Conservation (phyloP, 1,140 invertebrate species). For the Pissodes strobi region DNA sequence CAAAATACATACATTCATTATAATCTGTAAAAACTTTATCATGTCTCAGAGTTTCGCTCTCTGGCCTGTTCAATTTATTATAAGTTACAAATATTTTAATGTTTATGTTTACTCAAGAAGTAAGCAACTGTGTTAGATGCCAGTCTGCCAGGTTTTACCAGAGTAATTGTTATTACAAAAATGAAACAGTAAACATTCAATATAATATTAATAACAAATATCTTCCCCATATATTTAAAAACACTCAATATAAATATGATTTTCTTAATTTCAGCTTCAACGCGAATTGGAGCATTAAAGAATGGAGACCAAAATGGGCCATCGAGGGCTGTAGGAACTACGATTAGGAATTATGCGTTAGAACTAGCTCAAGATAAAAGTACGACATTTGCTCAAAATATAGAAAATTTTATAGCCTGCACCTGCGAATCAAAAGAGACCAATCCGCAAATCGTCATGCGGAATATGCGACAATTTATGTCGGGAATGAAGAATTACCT, state of each 20-base stretch:
- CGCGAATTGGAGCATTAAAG: constrained; percentile 69
- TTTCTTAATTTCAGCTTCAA: constrained; percentile 66
- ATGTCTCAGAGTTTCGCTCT: too few species aligned
- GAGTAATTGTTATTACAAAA: too few species aligned
- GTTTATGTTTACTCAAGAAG: too few species aligned
- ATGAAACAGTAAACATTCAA: too few species aligned
- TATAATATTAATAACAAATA: too few species aligned
- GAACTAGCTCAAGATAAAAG: constrained; percentile 82
- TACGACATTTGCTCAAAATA: constrained; percentile 87
- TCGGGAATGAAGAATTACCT: constrained; percentile 97
- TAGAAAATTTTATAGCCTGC: constrained; percentile 93
- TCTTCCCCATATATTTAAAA: neutral
- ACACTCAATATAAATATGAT: neutral
- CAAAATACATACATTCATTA: too few species aligned
- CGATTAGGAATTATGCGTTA: constrained; percentile 75
- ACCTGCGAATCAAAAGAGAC: constrained; percentile 88
- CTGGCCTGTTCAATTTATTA: too few species aligned
- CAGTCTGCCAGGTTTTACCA: neutral
- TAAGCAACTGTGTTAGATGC: too few species aligned
- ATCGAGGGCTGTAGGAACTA: constrained; percentile 65
- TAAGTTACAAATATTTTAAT: too few species aligned
- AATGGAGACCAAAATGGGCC: constrained; percentile 63
- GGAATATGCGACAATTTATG: constrained; percentile 96
- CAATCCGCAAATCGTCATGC: constrained; percentile 84
- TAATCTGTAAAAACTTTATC: too few species aligned